Percentiles rank a stretch among this genome's conserved stretches.
Conservation (phyloP, 1,140 invertebrate species). For the Drosophila sechellia region DNA sequence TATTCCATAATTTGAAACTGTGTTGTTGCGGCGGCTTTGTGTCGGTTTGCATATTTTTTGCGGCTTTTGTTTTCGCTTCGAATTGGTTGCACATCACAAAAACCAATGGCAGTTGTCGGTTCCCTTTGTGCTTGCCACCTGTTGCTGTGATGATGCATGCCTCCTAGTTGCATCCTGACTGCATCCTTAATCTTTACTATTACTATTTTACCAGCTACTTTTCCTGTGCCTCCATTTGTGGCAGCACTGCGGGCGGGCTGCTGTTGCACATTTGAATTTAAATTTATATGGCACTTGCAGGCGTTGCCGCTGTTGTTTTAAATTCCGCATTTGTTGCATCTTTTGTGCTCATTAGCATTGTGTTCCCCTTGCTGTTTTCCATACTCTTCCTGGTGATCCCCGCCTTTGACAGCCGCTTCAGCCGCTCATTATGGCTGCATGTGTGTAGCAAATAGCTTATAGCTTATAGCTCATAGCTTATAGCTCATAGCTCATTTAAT, state of each 20-base stretch:
- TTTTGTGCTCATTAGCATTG: slow-evolving; percentile 33
- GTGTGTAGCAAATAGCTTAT: background rate
- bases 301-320: slow-evolving; percentile 6
- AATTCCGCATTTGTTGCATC: slow-evolving; percentile 8
- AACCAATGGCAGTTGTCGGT: slow-evolving; percentile 9
- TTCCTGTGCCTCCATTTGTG: background rate
- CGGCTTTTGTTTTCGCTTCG: slow-evolving; percentile 17
- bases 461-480: background rate
- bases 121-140: background rate
- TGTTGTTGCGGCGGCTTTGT: slow-evolving; percentile 6
- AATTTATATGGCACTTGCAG: slow-evolving; percentile 6
- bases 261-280: background rate
- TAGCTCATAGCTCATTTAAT: background rate
- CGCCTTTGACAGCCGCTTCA: background rate
- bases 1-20: slow-evolving; percentile 6
- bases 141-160: background rate
- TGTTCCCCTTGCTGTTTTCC: slow-evolving; percentile 1
- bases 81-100: slow-evolving; percentile 3
- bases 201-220: too few species aligned
- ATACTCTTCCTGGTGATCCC: background rate
- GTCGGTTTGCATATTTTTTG: slow-evolving; percentile 6
- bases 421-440: slow-evolving; percentile 20
- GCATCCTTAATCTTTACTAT: background rate
- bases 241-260: background rate
- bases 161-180: background rate